Percentiles rank a stretch among this genome's conserved stretches.
These are phyloP conservation scores for Arion vulgaris DNA, from an alignment of 1,140 invertebrate genomes.

Conservation along the genomic window DNA sequence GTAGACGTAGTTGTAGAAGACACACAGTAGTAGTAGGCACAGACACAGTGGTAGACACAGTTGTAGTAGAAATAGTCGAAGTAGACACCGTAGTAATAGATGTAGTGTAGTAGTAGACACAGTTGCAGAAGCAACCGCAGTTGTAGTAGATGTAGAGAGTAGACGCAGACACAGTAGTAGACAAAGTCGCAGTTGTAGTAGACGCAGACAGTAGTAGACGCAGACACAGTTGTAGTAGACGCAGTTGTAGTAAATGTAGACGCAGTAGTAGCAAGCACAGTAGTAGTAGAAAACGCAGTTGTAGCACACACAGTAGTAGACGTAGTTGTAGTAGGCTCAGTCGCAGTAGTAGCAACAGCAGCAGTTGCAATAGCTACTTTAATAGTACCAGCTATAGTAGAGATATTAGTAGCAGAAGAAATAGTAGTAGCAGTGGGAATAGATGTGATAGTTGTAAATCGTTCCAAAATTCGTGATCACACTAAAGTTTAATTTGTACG, in stretches of 20 bases:
- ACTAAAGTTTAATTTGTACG: too few species aligned
- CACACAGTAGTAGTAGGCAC: background rate
- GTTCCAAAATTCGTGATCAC: too few species aligned
- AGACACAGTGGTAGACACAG: background rate
- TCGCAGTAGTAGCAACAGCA: slow-evolving; percentile 3
- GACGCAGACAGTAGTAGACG: background rate
- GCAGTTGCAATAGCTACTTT: background rate
- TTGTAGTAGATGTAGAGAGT: background rate
- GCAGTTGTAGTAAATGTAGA: background rate
- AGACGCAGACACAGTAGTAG: background rate
- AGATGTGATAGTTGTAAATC: too few species aligned
- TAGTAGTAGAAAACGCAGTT: background rate
- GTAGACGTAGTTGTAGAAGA: too few species aligned
- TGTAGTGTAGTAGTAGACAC: background rate
- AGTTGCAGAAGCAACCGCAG: background rate
- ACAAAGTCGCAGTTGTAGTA: background rate
- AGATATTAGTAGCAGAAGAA: too few species aligned
- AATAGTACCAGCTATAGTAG: too few species aligned
- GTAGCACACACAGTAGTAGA: background rate
- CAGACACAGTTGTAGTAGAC: background rate
- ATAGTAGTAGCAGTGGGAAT: too few species aligned
- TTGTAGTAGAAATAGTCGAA: background rate
- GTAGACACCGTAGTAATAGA: background rate
- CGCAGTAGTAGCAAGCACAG: background rate
- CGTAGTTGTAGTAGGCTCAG: background rate